Percentiles rank a stretch among this genome's conserved stretches.
Conservation (phyloP, 2,113 vertebrate species). For the Phyllopteryx taeniolatus region DNA sequence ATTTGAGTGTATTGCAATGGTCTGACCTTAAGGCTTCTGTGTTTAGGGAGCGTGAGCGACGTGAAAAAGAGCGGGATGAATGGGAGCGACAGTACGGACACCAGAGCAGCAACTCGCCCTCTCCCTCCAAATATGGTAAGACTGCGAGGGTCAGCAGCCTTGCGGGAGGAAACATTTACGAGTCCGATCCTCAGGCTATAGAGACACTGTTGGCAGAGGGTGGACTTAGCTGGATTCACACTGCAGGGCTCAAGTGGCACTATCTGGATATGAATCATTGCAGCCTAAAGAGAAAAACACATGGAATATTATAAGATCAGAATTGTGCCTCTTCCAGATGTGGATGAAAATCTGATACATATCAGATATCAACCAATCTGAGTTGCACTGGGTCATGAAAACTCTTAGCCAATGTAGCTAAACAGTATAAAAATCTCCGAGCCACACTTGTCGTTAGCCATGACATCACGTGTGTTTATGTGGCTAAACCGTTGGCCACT, state of each 20-base stretch:
- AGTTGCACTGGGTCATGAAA: too few species aligned
- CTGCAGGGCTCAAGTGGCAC: not conserved
- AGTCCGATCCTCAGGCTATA: not conserved
- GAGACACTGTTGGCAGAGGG: not conserved
- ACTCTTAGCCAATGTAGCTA: too few species aligned
- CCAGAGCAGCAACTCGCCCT: constrained; percentile 87
- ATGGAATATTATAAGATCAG: not conserved
- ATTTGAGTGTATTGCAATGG: constrained; percentile 30
- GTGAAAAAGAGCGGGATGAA: constrained; percentile 89
- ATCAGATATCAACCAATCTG: too few species aligned
- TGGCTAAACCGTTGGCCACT: too few species aligned
- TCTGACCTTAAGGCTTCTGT: constrained; percentile 38
- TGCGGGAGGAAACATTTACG: not conserved
- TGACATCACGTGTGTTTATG: too few species aligned
- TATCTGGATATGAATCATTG: too few species aligned
- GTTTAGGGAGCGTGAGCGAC: constrained; percentile 84
- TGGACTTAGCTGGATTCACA: not conserved
- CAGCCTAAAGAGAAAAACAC: not conserved
- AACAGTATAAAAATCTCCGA: too few species aligned
- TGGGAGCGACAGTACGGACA: constrained; percentile 90
- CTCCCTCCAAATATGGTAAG: constrained; percentile 85
- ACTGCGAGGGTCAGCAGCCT: not conserved
- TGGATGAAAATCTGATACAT: too few species aligned
- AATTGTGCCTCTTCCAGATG: too few species aligned
- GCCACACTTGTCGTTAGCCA: too few species aligned